Conservation (phyloP, 2,113 vertebrate genomes). For the Hiodon alosoides region DNA sequence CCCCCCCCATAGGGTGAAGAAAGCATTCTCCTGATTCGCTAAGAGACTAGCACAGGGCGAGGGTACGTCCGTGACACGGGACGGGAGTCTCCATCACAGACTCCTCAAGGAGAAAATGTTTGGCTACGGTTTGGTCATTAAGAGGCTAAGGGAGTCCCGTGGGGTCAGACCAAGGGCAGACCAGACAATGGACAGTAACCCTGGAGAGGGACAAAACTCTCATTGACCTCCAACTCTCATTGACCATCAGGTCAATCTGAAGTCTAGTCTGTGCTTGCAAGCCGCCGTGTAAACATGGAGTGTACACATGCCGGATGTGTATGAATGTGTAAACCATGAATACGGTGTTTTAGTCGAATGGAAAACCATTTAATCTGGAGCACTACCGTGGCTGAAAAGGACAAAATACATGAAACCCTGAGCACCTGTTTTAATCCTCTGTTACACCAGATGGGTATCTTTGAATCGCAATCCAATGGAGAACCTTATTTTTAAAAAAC, state of each 20-base stretch:
- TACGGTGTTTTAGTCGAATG: neutral
- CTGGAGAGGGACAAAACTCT: neutral
- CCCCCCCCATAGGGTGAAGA: neutral
- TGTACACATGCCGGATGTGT: neutral
- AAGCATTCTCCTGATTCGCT: conserved; percentile 4
- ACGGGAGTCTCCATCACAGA: too few relatives aligned
- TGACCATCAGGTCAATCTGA: neutral
- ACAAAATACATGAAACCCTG: neutral
- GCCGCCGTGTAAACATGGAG: neutral
- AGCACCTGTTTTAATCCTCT: conserved; percentile 11
- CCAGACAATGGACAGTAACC: neutral
- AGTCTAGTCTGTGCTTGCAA: neutral
- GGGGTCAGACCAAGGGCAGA: neutral
- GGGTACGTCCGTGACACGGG: too few relatives aligned
- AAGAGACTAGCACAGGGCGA: too few relatives aligned
- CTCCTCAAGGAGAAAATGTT: conserved; percentile 8
- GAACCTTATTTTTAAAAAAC: too few relatives aligned
- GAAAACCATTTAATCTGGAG: neutral
- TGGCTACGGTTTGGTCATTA: neutral
- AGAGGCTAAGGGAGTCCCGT: neutral
- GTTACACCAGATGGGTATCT: neutral
- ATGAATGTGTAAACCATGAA: neutral
- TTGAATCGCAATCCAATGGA: too few relatives aligned
- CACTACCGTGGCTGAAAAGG: neutral
- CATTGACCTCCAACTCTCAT: neutral